Evolutionary conservation across 2,113 vertebrate genomes (phyloP).

Genomic region (Sula dactylatra): DNA sequence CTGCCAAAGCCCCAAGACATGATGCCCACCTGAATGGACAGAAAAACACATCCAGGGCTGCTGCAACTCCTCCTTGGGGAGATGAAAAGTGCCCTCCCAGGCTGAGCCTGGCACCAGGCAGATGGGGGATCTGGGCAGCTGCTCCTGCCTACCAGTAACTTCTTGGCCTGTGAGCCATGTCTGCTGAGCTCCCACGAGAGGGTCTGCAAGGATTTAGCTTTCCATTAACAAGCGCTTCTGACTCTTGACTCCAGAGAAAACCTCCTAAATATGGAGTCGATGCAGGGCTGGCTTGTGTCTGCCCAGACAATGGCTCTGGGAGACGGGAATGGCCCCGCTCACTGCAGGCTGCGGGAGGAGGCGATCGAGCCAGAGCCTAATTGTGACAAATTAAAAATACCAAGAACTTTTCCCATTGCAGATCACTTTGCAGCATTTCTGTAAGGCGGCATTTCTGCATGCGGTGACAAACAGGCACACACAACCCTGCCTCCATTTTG

Average conservation of each 20-base stretch:
- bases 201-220: not conserved
- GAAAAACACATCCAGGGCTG: not conserved
- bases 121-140: not conserved
- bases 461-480: not conserved
- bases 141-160: not conserved
- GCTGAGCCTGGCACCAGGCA: not conserved
- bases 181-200: not conserved
- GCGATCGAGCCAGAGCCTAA: not conserved
- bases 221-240: not conserved
- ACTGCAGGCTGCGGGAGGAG: not conserved
- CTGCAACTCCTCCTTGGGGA: not conserved
- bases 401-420: not conserved
- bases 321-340: not conserved
- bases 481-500: not conserved
- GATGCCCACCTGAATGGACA: not conserved
- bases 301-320: not conserved
- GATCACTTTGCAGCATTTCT: not conserved
- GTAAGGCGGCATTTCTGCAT: rapidly evolving
- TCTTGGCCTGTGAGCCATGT: not conserved
- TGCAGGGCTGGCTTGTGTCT: not conserved
- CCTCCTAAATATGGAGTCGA: not conserved
- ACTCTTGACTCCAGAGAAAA: not conserved
- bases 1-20: not conserved
- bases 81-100: not conserved
- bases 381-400: not conserved